Evolutionary conservation across 1,140 invertebrate genomes (phyloP), one percentile per base, ranked within the genome.

Genomic region (Octopus bimaculoides): DNA sequence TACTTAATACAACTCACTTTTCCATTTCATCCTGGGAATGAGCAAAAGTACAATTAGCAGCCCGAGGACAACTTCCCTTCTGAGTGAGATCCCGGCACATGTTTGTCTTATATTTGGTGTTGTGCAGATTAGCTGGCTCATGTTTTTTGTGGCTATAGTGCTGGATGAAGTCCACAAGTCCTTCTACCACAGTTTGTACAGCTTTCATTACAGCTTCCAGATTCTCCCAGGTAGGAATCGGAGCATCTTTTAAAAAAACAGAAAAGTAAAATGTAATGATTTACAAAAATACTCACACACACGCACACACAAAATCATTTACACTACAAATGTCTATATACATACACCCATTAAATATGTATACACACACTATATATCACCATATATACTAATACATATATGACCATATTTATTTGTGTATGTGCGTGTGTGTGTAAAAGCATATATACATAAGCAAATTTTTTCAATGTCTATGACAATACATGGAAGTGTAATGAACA

Each of bases 11-110:
- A 41, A 79, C 82, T 81, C 83, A 96, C 92, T 94, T 95, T 86
- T 97, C 96, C 20, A 97, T 90, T 89, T 98, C 96, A 80, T 96
- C 94, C 81, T 95, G 94, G 9, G 95, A 96, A 89, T 98, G 96
- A 54, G 96, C 96, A 91, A 97, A 98, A 0, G 95, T 97, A 89
- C 97, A 98, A 85, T 93, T 94, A 26, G 92, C 93, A 6, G 96
- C 95, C 53, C 96, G 91, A 0, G 96, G 96, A 90, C 96, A 98
- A 55, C 92, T 93, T 0, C 94, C 93, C 17, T 94, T 91, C 5
- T 94, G 90, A 0, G 94, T 92, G 5, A 96, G 91, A 90, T 97
- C 96, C 5, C 96, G 92, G 85, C 96, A 98, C 93, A 97, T 94
- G 85, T 94, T 95, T 8, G 96, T 95, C 92, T 97, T 97, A 88